Evolutionary conservation across 2,113 vertebrate species (phyloP), one percentile per base, ranked within the genome.

Genomic region (Neogobius melanostomus): DNA sequence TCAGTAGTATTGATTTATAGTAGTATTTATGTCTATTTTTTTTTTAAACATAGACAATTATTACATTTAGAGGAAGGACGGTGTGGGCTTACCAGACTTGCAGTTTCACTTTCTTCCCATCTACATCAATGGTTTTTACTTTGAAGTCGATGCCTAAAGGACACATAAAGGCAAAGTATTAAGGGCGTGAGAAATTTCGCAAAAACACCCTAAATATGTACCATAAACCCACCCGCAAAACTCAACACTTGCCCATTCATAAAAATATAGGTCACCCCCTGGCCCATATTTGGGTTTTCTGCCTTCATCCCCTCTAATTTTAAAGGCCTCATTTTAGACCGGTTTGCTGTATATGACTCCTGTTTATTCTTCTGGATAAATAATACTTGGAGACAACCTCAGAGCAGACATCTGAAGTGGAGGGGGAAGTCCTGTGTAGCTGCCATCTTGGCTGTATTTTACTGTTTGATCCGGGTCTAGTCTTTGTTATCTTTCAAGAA

Each of bases 31-130:
- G 21, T 21, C 21, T 21, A 21, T 21, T 21, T 21, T n/a, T n/a
- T n/a, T n/a, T n/a, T n/a, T n/a, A 21, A 21, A 21, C 21, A 21
- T 21, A 1, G 21, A 21, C 1, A 1, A 1, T 21, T 61, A 70
- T 69, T 69, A 73, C 70, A 68, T 76, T 2, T 21, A 63, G 8
- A 69, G 1, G 28, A 57, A 54, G 44, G 8, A 42, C 43, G 28
- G 46, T 11, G 46, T 69, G 9, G 6, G 45, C 94, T 94, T 86
- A 97, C 97, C 97, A 98, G 69, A 98, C 95, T 85, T 98, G 97
- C 28, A 98, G 92, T 75, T 98, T 98, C 77, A 98, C 95, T 88
- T 96, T 97, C 88, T 96, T 98, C 8, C 96, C 96, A 2, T 95
- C 95, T 11, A 98, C 92, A 0, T 97, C 95, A 72, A 98, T 92